phyloP scores from a whole-genome alignment of 2,888 invertebrate species.

The Eupelmus urozonus region DNA sequence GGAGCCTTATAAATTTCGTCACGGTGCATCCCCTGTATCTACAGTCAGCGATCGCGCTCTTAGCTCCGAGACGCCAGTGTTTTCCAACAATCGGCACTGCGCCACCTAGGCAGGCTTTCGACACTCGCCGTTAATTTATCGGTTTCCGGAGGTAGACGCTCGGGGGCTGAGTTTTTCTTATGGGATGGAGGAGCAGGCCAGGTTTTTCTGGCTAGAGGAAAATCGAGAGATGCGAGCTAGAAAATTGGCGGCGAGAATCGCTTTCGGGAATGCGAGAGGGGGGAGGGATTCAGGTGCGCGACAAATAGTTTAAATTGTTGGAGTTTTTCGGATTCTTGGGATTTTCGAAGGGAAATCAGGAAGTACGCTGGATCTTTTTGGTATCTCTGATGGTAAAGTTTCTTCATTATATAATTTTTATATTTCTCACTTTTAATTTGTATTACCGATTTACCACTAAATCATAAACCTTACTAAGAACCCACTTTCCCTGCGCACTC shows the following conservation, averaged over 20 bases:
- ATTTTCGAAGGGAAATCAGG: too few relatives aligned
- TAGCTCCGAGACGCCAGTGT: slow-evolving; percentile 46
- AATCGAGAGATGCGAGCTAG: background rate
- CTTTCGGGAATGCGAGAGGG: too few relatives aligned
- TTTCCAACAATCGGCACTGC: slow-evolving; percentile 62
- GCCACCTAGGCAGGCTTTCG: slow-evolving; percentile 56
- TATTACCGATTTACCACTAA: too few relatives aligned
- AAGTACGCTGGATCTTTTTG: too few relatives aligned
- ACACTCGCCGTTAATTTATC: slow-evolving; percentile 42
- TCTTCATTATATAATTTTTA: background rate
- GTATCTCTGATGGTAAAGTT: too few relatives aligned
- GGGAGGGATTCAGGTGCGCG: background rate
- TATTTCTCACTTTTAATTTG: background rate
- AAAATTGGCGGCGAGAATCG: too few relatives aligned
- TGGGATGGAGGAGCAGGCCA: too few relatives aligned
- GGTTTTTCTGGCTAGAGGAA: too few relatives aligned
- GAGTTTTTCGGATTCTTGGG: too few relatives aligned
- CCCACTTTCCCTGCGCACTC: too few relatives aligned
- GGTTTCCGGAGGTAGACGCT: background rate
- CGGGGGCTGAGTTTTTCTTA: background rate
- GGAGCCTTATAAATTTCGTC: slow-evolving; percentile 67
- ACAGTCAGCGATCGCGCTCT: slow-evolving; percentile 60
- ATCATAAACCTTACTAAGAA: too few relatives aligned
- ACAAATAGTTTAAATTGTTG: too few relatives aligned
- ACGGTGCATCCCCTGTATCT: slow-evolving; percentile 61